Evolutionary conservation across 2,113 vertebrate species (phyloP).

Genomic region (Vanacampus margaritifer): DNA sequence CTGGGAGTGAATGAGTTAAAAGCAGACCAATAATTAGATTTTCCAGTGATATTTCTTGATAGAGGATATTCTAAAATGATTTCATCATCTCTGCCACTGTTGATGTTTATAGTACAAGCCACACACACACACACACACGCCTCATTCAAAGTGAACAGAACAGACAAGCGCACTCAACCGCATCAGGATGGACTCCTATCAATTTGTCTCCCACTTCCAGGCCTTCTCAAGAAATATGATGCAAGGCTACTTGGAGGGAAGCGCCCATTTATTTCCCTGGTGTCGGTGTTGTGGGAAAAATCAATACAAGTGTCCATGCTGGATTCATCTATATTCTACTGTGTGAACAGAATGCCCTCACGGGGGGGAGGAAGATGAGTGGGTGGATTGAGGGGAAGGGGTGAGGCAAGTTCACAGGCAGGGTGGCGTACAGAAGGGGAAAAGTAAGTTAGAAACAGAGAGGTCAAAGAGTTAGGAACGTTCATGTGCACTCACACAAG

Average conservation of each 20-base stretch:
- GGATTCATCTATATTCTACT: constrained; percentile 64
- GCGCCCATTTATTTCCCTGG: constrained; percentile 61
- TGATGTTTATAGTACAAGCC: constrained; percentile 12
- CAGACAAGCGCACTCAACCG: constrained; percentile 4
- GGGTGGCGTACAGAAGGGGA: constrained; percentile 9
- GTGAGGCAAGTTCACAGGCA: constrained; percentile 36
- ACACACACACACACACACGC: constrained; percentile 9
- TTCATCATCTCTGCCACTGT: not conserved
- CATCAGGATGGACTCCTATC: constrained; percentile 24
- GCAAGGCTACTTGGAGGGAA: constrained; percentile 24
- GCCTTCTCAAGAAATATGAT: constrained; percentile 53
- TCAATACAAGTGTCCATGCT: constrained; percentile 63
- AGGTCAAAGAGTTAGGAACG: constrained; percentile 45
- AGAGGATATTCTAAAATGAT: not conserved
- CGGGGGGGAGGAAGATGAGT: constrained; percentile 40
- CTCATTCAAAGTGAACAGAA: constrained; percentile 20
- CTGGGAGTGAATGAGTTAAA: too few species aligned
- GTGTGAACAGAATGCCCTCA: constrained; percentile 61
- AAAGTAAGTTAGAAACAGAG: constrained; percentile 31
- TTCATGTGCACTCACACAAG: constrained; percentile 22
- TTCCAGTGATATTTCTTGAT: not conserved
- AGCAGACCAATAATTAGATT: not conserved
- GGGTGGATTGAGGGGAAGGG: constrained; percentile 50
- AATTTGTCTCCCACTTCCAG: constrained; percentile 31
- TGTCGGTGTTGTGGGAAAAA: constrained; percentile 58